Conservation (phyloP, 2,888 invertebrate species). For the Megamerina dolium region DNA sequence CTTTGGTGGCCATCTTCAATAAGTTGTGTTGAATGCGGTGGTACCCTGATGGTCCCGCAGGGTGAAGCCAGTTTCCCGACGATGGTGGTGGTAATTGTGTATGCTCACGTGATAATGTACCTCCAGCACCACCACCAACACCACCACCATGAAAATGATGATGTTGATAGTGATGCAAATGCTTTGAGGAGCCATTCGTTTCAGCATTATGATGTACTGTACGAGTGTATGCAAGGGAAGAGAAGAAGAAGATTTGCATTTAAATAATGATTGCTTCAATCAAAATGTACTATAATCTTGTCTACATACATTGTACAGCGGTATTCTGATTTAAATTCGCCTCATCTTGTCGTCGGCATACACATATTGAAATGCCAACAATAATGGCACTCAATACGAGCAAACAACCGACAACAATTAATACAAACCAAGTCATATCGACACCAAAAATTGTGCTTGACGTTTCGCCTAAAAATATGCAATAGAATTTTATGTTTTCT, state of each 20-base stretch:
- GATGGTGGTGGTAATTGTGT: conserved; percentile 56
- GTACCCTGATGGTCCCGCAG: conserved; percentile 67
- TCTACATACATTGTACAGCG: conserved; percentile 46
- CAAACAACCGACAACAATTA: conserved; percentile 63
- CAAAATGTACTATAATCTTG: neutral
- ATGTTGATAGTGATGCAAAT: conserved; percentile 50
- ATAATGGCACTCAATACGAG: conserved; percentile 64
- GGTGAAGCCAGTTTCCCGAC: conserved; percentile 94
- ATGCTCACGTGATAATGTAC: conserved; percentile 54
- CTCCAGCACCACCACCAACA: too few species aligned
- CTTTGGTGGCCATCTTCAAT: conserved; percentile 63
- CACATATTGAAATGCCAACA: conserved; percentile 67
- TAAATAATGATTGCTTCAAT: neutral
- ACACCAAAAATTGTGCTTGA: conserved; percentile 63
- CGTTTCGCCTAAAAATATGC: conserved; percentile 52
- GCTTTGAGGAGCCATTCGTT: conserved; percentile 63
- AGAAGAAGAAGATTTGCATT: too few species aligned
- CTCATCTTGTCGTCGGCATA: conserved; percentile 59
- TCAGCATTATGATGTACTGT: conserved; percentile 53
- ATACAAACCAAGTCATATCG: conserved; percentile 71
- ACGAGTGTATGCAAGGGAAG: neutral
- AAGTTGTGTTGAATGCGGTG: conserved; percentile 51
- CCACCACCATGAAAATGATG: too few species aligned
- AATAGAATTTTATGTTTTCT: neutral
- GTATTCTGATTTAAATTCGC: conserved; percentile 51